Evolutionary conservation across 2,888 invertebrate species (phyloP).

Genomic region (Mactromeris polynyma): DNA sequence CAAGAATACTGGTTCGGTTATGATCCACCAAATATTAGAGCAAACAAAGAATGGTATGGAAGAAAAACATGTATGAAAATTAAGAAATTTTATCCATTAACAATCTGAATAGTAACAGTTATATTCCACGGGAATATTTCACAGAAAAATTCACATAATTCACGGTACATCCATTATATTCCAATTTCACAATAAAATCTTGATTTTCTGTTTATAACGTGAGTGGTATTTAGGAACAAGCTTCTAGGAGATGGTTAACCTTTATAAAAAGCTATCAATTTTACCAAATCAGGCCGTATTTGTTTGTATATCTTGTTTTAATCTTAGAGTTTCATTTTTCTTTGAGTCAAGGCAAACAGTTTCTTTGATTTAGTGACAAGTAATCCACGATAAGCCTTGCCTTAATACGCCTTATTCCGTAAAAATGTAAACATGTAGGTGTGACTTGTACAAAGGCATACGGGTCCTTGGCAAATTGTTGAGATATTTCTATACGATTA

Average conservation of each 20-base stretch:
- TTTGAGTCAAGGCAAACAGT: constrained; percentile 13
- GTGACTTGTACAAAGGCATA: constrained; percentile 25
- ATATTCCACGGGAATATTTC: too few species aligned
- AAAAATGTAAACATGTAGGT: constrained; percentile 35
- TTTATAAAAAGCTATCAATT: constrained; percentile 8
- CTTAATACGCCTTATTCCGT: constrained; percentile 34
- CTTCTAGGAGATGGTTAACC: neutral
- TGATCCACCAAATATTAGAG: too few species aligned
- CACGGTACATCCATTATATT: neutral
- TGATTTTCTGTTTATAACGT: neutral
- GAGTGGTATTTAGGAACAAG: neutral
- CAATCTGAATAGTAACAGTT: too few species aligned
- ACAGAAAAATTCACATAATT: neutral
- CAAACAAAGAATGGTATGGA: too few species aligned
- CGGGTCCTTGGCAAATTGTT: constrained; percentile 21
- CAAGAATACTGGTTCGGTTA: too few species aligned
- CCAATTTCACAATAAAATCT: neutral
- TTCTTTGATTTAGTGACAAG: constrained; percentile 30
- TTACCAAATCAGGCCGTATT: constrained; percentile 19
- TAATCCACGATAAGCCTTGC: constrained; percentile 22
- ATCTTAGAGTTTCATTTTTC: constrained; percentile 21
- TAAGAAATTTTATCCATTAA: too few species aligned
- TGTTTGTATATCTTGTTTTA: constrained; percentile 17
- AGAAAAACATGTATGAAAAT: too few species aligned
- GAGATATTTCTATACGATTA: constrained; percentile 1